These are phyloP conservation scores for Anolis sagrei DNA, from an alignment of 2,113 vertebrate species.

Conservation along the genomic window DNA sequence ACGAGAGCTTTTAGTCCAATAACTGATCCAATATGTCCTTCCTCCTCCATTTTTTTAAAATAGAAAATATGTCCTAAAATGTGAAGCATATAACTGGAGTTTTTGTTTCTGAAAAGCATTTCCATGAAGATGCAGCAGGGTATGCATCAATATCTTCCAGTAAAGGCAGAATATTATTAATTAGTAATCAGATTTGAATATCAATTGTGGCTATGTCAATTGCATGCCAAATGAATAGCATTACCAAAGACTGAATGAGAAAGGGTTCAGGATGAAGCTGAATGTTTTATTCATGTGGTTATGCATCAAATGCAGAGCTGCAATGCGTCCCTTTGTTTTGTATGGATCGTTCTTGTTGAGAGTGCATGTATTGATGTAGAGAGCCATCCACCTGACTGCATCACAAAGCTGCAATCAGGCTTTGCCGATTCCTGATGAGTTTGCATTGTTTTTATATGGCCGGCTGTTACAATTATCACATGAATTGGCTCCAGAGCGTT, in stretches of 20 bases:
- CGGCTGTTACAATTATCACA: constrained; percentile 15
- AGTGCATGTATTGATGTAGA: constrained; percentile 1
- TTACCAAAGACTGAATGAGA: not conserved
- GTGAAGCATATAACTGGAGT: not conserved
- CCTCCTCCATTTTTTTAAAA: not conserved
- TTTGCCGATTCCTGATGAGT: constrained; percentile 25
- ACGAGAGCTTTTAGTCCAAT: too few relatives aligned
- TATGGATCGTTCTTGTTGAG: constrained; percentile 35
- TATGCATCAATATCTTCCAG: not conserved
- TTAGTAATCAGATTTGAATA: not conserved
- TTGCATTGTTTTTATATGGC: not conserved
- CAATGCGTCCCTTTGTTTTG: constrained; percentile 22
- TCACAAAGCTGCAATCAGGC: constrained; percentile 9
- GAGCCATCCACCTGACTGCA: constrained; percentile 19
- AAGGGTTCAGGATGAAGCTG: not conserved
- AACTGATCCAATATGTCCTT: too few relatives aligned
- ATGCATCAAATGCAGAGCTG: not conserved
- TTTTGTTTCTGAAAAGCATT: not conserved
- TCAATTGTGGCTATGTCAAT: not conserved
- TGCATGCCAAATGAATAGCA: not conserved
- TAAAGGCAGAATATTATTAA: constrained; percentile 25
- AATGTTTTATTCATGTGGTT: constrained; percentile 20
- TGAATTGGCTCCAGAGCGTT: not conserved
- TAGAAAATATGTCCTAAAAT: not conserved
- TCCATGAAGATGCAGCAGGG: not conserved